These are phyloP conservation scores for Xenops minutus DNA, from an alignment of 2,797 vertebrate species.

Conservation along the genomic window DNA sequence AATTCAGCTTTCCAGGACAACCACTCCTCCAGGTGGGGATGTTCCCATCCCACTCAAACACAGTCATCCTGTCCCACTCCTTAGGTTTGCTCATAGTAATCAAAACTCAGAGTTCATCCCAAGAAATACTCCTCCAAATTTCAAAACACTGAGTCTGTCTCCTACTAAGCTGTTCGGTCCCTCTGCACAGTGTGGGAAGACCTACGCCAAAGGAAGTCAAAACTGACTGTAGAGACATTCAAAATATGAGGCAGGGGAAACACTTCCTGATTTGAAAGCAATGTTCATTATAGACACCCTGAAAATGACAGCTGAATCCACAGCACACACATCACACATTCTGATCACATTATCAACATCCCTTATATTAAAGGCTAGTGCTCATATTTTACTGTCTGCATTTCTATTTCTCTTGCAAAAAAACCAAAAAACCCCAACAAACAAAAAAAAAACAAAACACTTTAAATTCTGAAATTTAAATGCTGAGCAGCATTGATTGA, in stretches of 20 bases:
- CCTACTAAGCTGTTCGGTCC: background rate
- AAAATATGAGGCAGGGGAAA: rapidly evolving
- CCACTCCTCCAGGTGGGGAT: background rate
- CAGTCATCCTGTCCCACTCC: background rate
- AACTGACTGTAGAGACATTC: background rate
- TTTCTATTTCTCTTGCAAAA: background rate
- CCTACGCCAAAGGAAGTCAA: background rate
- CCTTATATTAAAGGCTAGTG: background rate
- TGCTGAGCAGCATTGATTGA: background rate
- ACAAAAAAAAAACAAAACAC: background rate
- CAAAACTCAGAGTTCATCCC: background rate
- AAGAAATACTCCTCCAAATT: background rate
- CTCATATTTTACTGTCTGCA: background rate
- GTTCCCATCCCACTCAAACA: background rate
- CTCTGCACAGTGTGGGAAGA: background rate
- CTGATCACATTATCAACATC: rapidly evolving
- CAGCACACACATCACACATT: background rate
- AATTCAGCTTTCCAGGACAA: background rate
- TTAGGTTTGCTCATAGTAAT: background rate
- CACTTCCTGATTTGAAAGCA: background rate
- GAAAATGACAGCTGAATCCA: background rate
- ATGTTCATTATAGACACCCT: rapidly evolving
- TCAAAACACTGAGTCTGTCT: background rate
- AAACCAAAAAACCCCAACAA: background rate
- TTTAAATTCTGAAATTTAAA: background rate